phyloP scores from a whole-genome alignment of 2,888 invertebrate species.

The Tholera decimalis region DNA sequence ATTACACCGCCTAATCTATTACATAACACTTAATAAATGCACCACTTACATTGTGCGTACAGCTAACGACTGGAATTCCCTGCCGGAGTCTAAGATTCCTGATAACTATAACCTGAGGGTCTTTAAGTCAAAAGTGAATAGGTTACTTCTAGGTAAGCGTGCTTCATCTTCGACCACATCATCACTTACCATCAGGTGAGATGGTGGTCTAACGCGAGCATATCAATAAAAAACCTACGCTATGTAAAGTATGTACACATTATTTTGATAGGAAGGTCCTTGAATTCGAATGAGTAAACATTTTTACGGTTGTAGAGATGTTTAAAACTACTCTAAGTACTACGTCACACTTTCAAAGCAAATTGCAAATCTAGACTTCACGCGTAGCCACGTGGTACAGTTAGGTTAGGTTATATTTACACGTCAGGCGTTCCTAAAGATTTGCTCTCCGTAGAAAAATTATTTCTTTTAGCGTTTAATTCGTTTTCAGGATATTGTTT shows the following conservation, averaged over 20 bases:
- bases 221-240: not conserved
- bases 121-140: too few relatives aligned
- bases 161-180: too few relatives aligned
- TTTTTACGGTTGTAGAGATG: not conserved
- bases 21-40: too few relatives aligned
- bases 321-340: not conserved
- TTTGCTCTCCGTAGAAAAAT: not conserved
- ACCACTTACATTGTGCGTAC: too few relatives aligned
- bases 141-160: too few relatives aligned
- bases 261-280: not conserved
- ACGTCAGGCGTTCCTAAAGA: conserved; percentile 1
- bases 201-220: too few relatives aligned
- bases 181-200: too few relatives aligned
- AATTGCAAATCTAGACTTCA: conserved; percentile 7
- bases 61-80: too few relatives aligned
- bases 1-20: too few relatives aligned
- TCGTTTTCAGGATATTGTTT: too few relatives aligned
- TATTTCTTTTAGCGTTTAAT: not conserved
- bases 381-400: conserved; percentile 8
- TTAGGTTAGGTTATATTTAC: conserved; percentile 24
- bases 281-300: not conserved
- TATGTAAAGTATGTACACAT: not conserved
- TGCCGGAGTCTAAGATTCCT: too few relatives aligned
- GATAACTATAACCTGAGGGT: too few relatives aligned
- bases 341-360: conserved; percentile 6